A percentile compares a stretch with the other conserved stretches of the same genome.
Evolutionary conservation across 2,888 invertebrate species (phyloP).

Genomic region (Rotaria macrura): DNA sequence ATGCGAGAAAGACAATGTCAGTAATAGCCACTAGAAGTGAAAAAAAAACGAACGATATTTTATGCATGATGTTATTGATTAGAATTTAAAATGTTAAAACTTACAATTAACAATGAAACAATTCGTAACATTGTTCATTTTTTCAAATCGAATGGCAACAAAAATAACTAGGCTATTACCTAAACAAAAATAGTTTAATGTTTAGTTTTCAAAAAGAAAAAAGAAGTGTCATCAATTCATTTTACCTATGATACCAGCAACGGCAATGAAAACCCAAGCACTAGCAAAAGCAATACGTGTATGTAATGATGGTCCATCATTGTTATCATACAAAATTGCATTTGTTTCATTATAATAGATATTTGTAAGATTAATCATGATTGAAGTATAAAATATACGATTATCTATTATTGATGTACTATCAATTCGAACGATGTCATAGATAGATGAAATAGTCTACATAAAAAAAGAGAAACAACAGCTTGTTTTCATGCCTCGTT

Average conservation of each 20-base stretch:
- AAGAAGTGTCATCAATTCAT: background rate
- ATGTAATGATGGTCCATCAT: background rate
- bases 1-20: conserved; percentile 26
- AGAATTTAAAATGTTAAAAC: background rate
- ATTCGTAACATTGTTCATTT: conserved; percentile 29
- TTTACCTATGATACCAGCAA: background rate
- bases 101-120: conserved; percentile 29
- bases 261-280: background rate
- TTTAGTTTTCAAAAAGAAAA: no score
- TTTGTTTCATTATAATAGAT: background rate
- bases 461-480: background rate
- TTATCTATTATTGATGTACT: background rate
- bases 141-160: conserved; percentile 28
- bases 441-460: background rate
- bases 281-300: background rate
- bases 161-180: conserved; percentile 32
- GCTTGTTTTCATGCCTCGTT: no score
- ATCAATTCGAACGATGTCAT: background rate
- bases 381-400: background rate
- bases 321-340: background rate
- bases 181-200: background rate
- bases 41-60: background rate
- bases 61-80: background rate
- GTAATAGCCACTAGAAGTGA: conserved; percentile 28
- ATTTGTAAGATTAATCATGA: background rate